Evolutionary conservation across 2,888 invertebrate species (phyloP).

Genomic region (Hemaris fuciformis): DNA sequence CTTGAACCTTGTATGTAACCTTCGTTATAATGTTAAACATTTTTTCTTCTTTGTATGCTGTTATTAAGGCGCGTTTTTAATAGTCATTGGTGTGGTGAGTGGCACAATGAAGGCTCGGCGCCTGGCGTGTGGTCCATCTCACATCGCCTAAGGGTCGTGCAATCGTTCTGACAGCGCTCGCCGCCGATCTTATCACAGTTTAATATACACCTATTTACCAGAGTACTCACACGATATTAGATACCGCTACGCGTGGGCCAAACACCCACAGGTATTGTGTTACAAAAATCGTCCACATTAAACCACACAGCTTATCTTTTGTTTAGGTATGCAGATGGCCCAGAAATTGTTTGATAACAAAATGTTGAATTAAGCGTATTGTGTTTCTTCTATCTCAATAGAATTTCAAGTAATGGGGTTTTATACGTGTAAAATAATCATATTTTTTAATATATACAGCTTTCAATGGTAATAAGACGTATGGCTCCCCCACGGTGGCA

Average conservation of each 20-base stretch:
- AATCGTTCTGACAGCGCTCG: slow-evolving; percentile 58
- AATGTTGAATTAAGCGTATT: neutral
- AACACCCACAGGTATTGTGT: slow-evolving; percentile 25
- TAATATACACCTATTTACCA: slow-evolving; percentile 53
- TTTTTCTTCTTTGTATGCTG: neutral
- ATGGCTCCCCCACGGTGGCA: too few species aligned
- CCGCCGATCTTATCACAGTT: slow-evolving; percentile 60
- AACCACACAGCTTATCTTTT: neutral
- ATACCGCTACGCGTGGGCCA: slow-evolving; percentile 22
- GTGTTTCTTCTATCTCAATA: neutral
- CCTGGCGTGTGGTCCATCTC: slow-evolving; percentile 62
- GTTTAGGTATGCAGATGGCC: neutral
- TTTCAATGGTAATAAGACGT: too few species aligned
- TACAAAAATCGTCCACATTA: slow-evolving; percentile 16
- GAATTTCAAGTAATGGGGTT: too few species aligned
- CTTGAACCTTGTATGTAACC: neutral
- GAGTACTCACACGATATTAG: slow-evolving; percentile 19
- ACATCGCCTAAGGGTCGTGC: slow-evolving; percentile 43
- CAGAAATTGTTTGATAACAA: neutral
- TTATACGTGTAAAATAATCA: too few species aligned
- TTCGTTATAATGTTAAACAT: neutral
- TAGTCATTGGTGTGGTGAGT: slow-evolving; percentile 5
- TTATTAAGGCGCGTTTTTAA: neutral
- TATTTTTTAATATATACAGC: too few species aligned
- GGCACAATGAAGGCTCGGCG: slow-evolving; percentile 32